Evolutionary conservation across 1,140 invertebrate species (phyloP).

Genomic region (Acromyrmex heyeri): DNA sequence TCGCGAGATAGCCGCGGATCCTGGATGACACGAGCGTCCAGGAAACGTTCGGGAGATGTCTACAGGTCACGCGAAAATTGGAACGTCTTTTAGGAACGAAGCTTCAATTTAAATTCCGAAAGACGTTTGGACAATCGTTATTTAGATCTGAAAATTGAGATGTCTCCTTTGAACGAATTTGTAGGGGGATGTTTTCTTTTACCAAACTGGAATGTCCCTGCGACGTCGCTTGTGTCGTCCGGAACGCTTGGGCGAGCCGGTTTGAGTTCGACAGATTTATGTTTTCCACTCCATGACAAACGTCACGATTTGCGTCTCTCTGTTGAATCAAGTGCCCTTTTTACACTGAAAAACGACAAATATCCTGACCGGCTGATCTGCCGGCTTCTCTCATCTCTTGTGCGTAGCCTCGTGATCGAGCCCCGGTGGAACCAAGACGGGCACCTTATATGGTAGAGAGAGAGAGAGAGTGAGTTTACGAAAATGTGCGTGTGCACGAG

Average conservation of each 20-base stretch:
- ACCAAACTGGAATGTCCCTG: background rate
- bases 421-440: conserved; percentile 35
- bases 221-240: conserved; percentile 11
- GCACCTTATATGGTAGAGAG: conserved; percentile 16
- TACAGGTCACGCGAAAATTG: conserved; percentile 8
- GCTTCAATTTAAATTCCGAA: background rate
- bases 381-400: conserved; percentile 52
- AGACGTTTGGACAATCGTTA: conserved; percentile 11
- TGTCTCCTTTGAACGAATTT: conserved; percentile 2
- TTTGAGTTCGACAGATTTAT: conserved; percentile 61
- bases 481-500: conserved; percentile 70
- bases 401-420: conserved; percentile 67
- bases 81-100: conserved; percentile 21
- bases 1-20: conserved; percentile 39
- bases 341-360: conserved; percentile 79
- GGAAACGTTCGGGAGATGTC: background rate
- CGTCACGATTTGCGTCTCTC: conserved; percentile 75
- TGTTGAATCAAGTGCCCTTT: conserved; percentile 85
- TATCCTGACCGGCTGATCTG: conserved; percentile 25
- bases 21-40: conserved; percentile 11
- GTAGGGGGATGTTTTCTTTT: background rate
- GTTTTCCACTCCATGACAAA: conserved; percentile 24
- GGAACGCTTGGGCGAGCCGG: conserved; percentile 30
- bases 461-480: conserved; percentile 40
- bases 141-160: background rate